Evolutionary conservation across 2,113 vertebrate species (phyloP).

Genomic region (Cyphomyrus discorhynchus): DNA sequence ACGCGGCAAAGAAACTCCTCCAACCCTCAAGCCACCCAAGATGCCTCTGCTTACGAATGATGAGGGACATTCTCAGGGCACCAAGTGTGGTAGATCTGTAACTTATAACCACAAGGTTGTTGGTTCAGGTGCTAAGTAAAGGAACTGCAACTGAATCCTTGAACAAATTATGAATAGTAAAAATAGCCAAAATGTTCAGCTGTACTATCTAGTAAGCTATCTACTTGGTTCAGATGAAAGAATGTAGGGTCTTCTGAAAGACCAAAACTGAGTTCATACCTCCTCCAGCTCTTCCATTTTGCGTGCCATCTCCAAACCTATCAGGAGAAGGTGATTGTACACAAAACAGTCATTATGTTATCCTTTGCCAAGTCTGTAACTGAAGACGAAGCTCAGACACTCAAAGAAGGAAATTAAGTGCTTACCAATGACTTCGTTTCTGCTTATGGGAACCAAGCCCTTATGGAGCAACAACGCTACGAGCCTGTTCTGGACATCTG

Average conservation of each 20-base stretch:
- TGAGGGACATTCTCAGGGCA: neutral
- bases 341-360: neutral
- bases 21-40: neutral
- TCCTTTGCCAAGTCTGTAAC: neutral
- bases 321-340: conserved; percentile 2
- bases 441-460: conserved; percentile 45
- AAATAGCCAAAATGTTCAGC: neutral
- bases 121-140: neutral
- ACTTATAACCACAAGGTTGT: neutral
- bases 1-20: neutral
- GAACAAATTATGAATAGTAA: neutral
- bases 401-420: neutral
- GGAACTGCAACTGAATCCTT: neutral
- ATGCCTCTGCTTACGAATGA: neutral
- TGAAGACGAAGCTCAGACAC: neutral
- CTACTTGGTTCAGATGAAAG: neutral
- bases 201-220: neutral
- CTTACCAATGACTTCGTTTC: conserved; percentile 49
- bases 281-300: conserved; percentile 51
- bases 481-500: conserved; percentile 50
- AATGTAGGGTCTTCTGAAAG: neutral
- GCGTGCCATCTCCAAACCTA: conserved; percentile 48
- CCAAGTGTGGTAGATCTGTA: neutral
- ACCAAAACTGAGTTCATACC: conserved; percentile 34
- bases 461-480: conserved; percentile 53